Evolutionary conservation across 2,113 vertebrate genomes (phyloP).

Genomic region (Pampusana beccarii): DNA sequence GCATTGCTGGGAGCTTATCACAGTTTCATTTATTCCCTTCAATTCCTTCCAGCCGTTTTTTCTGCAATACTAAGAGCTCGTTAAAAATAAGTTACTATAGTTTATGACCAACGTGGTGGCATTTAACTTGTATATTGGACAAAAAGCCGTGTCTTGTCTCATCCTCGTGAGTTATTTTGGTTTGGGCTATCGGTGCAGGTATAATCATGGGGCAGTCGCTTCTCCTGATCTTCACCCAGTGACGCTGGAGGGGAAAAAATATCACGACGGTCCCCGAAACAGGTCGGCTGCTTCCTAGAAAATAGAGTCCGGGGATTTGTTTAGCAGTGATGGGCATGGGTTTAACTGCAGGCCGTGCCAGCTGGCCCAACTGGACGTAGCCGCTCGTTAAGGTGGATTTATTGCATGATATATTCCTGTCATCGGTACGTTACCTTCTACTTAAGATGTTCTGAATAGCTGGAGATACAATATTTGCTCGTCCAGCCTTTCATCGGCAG

Average conservation of each 20-base stretch:
- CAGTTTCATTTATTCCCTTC: not conserved
- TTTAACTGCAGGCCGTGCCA: not conserved
- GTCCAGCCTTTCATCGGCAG: not conserved
- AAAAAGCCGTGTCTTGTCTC: not conserved
- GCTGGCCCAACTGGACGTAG: not conserved
- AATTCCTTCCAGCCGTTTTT: fast-evolving
- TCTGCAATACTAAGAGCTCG: not conserved
- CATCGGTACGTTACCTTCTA: not conserved
- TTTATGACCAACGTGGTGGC: not conserved
- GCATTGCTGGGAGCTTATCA: not conserved
- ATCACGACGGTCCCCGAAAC: not conserved
- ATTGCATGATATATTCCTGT: not conserved
- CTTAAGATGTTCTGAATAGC: not conserved
- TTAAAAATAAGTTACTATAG: not conserved
- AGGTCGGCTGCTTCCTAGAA: not conserved
- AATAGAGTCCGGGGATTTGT: not conserved
- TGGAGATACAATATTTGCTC: not conserved
- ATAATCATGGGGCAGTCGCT: not conserved
- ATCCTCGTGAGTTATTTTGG: not conserved
- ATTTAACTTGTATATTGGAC: not conserved
- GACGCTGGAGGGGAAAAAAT: not conserved
- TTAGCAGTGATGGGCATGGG: not conserved
- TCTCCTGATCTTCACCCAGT: not conserved
- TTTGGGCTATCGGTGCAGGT: not conserved
- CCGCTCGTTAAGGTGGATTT: not conserved